A percentile compares a stretch with the other conserved stretches of the same genome.
phyloP scores from a whole-genome alignment of 2,888 invertebrate species.

The Phalera bucephala region DNA sequence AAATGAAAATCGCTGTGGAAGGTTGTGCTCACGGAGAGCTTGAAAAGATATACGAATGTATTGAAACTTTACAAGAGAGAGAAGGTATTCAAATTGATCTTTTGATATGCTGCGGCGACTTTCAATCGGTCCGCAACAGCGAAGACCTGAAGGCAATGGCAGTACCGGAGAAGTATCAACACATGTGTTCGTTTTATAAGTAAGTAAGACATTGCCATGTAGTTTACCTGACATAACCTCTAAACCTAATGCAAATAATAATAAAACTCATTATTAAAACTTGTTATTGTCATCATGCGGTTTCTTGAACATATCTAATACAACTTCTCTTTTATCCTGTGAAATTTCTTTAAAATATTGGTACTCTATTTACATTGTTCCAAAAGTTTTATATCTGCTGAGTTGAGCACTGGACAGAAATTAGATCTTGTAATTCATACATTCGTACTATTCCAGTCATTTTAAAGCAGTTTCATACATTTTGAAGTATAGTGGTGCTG shows the following conservation, averaged over 20 bases:
- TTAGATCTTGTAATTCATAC: too few relatives aligned
- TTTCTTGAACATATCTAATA: too few relatives aligned
- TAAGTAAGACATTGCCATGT: slow-evolving; percentile 20
- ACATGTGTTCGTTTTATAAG: slow-evolving; percentile 84
- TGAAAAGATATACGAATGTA: slow-evolving; percentile 95
- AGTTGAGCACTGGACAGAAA: too few relatives aligned
- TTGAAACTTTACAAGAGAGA: slow-evolving; percentile 88
- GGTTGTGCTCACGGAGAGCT: slow-evolving; percentile 99
- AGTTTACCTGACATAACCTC: background rate
- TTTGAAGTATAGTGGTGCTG: too few relatives aligned
- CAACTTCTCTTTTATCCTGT: too few relatives aligned
- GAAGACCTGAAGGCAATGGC: slow-evolving; percentile 97
- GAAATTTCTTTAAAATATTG: too few relatives aligned
- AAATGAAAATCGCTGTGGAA: slow-evolving; percentile 96
- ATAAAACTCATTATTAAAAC: too few relatives aligned
- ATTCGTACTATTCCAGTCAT: too few relatives aligned
- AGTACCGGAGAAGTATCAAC: slow-evolving; percentile 94
- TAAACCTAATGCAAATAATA: background rate
- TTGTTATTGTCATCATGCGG: too few relatives aligned
- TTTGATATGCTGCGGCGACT: slow-evolving; percentile 98
- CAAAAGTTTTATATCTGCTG: too few relatives aligned
- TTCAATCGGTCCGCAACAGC: slow-evolving; percentile 96
- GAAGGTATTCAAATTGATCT: slow-evolving; percentile 93
- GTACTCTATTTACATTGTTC: too few relatives aligned
- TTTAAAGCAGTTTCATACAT: too few relatives aligned